These are phyloP conservation scores for Calcarius lapponicus DNA, from an alignment of 2,797 vertebrate species.

Conservation along the genomic window DNA sequence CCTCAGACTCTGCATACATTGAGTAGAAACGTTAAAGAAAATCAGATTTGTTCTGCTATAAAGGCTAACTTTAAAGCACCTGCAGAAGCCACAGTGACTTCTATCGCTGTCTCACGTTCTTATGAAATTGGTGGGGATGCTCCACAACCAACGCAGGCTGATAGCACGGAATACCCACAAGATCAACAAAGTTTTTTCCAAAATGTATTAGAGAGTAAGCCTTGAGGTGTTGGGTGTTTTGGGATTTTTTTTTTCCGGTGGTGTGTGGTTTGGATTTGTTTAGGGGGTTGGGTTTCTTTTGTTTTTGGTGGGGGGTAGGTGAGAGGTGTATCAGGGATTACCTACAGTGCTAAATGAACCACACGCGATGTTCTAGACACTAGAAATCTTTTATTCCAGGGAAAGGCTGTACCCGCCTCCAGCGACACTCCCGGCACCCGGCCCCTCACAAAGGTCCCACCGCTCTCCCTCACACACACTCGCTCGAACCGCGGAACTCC, in stretches of 20 bases:
- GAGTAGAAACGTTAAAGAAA: conserved; percentile 84
- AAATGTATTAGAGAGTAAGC: rapidly evolving
- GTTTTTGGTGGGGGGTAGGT: rapidly evolving
- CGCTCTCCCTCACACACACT: not conserved
- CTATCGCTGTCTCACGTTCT: rapidly evolving
- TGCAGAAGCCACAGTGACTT: not conserved
- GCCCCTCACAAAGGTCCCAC: not conserved
- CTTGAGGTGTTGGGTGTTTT: rapidly evolving
- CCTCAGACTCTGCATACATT: conserved; percentile 81
- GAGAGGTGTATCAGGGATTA: not conserved
- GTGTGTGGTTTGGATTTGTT: not conserved
- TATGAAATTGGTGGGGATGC: rapidly evolving
- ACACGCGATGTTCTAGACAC: rapidly evolving
- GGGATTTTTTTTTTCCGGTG: too few species aligned
- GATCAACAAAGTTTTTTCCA: rapidly evolving
- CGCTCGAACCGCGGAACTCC: rapidly evolving
- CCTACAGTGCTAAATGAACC: rapidly evolving
- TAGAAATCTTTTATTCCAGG: not conserved
- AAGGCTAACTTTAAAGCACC: not conserved
- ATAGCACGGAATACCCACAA: rapidly evolving
- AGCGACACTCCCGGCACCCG: rapidly evolving
- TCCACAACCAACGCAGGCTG: rapidly evolving
- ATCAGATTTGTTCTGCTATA: not conserved
- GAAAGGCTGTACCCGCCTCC: too few species aligned
- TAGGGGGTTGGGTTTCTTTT: not conserved